These are phyloP conservation scores for Caenorhabditis macrosperma DNA, from an alignment of 2,888 invertebrate species.

Conservation along the genomic window DNA sequence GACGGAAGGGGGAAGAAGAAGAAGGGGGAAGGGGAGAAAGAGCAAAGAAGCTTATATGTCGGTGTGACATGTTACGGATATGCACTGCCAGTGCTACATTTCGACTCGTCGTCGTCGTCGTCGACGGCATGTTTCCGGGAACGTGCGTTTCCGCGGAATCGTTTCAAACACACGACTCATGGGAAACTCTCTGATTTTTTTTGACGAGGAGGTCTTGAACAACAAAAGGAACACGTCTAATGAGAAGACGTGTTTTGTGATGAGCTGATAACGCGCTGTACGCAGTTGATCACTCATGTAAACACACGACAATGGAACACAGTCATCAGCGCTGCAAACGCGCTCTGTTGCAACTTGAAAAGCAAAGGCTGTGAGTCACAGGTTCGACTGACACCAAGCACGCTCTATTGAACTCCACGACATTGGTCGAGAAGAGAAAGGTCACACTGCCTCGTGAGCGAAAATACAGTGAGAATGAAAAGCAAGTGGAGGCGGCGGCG, in stretches of 20 bases:
- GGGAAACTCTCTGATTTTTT: constrained; percentile 34
- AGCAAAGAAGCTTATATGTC: constrained; percentile 14
- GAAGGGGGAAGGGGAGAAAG: constrained; percentile 5
- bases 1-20: too few relatives aligned
- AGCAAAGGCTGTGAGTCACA: too few relatives aligned
- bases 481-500: not conserved
- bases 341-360: too few relatives aligned
- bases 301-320: too few relatives aligned
- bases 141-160: constrained; percentile 20
- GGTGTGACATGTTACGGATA: constrained; percentile 20
- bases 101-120: not conserved
- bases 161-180: not conserved
- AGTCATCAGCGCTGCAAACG: too few relatives aligned
- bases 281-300: too few relatives aligned
- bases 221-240: not conserved
- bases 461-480: not conserved
- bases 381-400: too few relatives aligned
- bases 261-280: too few relatives aligned
- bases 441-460: too few relatives aligned
- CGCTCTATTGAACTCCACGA: too few relatives aligned
- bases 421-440: too few relatives aligned
- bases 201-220: not conserved
- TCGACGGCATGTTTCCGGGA: constrained; percentile 32
- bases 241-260: too few relatives aligned
- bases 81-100: constrained; percentile 17